Evolutionary conservation across 1,140 invertebrate genomes (phyloP), one percentile per base, ranked within the genome.

Genomic region (Macrocentrus cingulum): DNA sequence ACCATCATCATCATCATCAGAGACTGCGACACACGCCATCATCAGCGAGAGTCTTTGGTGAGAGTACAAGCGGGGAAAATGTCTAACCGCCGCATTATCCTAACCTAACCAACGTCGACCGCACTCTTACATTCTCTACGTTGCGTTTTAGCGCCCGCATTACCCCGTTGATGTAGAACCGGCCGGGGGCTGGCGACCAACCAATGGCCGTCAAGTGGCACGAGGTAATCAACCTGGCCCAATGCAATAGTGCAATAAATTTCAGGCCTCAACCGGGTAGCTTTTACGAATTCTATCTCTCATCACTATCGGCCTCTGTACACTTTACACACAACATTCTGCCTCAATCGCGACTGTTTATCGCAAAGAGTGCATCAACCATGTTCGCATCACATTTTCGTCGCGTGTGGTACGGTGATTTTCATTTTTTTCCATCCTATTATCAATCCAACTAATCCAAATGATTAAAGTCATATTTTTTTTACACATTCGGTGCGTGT

Each of bases 121-220:
- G 29, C 11, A 34, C 29, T 34, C 29, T 34, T 34, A 34, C 29
- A 34, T 34, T 34, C 46, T 49, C 19, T 49, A n/a, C n/a, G 46
- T 49, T 49, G 29, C 46, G 20, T 49, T 49, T 49, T 25, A 49
- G 19, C 7, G 11, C 8, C 18, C 19, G 46, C 23, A 49, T 49
- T 49, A 49, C 25, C 22, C 46, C 46, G 18, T 49, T 49, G 22
- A 29, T 48, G 29, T 11, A 19, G 5, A 18, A 44, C 7, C n/a
- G 11, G 44, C 51, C 45, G 42, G 51, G 44, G 45, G 53, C 36
- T 39, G 34, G n/a, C 19, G 16, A 34, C 15, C 56, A 61, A 74
- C 76, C 77, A 78, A 79, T 77, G 66, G 66, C 62, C 63, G 64
- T 51, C 74, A 80, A 80, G 75, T 80, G 56, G 76, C 68, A 76